Percentiles rank a stretch among this genome's conserved stretches.
These are phyloP conservation scores for Dicerorhinus sumatrensis DNA, from an alignment of 2,113 vertebrate species.

Conservation along the genomic window DNA sequence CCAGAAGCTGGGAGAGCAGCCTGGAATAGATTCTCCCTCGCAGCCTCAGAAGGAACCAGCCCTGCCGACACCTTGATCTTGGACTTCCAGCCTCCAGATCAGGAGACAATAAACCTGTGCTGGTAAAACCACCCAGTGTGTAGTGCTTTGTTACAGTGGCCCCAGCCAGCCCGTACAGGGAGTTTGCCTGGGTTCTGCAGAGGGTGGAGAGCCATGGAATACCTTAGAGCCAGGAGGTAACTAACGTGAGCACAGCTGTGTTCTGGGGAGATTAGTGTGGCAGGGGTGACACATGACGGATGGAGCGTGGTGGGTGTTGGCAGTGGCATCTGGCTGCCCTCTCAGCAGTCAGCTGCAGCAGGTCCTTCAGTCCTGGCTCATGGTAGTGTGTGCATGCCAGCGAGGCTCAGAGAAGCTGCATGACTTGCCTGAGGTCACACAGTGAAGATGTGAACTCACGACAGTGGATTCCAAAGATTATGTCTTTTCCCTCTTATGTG, in stretches of 20 bases:
- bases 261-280: neutral
- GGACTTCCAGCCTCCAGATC: neutral
- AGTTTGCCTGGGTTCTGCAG: too few relatives aligned
- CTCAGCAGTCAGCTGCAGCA: rapidly evolving
- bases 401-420: neutral
- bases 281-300: neutral
- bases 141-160: neutral
- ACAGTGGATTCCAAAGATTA: rapidly evolving
- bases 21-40: neutral
- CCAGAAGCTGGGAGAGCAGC: too few relatives aligned
- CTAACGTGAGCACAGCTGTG: neutral
- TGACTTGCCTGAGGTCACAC: neutral
- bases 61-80: neutral
- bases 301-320: rapidly evolving
- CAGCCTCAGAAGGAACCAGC: neutral
- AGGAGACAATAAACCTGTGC: neutral
- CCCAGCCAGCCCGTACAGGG: neutral
- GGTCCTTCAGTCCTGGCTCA: neutral
- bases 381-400: rapidly evolving
- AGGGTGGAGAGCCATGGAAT: neutral
- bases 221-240: neutral
- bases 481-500: neutral
- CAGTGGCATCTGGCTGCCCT: rapidly evolving
- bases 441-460: too few relatives aligned
- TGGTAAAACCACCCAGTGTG: neutral